Percentiles rank a stretch among this genome's conserved stretches.
Conservation (phyloP, 2,797 vertebrate species). For the Tokudaia tokunoshimensis region DNA sequence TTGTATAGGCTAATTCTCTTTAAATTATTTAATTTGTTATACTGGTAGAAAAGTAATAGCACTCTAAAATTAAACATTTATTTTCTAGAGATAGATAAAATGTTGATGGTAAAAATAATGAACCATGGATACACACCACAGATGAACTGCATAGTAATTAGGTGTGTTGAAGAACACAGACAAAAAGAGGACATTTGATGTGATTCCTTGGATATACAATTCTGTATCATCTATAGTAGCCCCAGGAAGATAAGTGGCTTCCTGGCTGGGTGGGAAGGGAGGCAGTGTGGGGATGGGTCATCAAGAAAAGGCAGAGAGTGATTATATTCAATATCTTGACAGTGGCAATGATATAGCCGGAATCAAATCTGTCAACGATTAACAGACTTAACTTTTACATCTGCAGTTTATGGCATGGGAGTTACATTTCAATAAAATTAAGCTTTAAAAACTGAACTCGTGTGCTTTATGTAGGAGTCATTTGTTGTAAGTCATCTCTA, state of each 20-base stretch:
- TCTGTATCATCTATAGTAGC: not conserved
- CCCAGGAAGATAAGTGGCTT: not conserved
- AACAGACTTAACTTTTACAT: not conserved
- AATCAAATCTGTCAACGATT: not conserved
- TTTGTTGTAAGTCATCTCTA: not conserved
- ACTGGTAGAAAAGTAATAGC: not conserved
- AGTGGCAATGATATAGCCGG: not conserved
- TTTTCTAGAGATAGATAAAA: constrained; percentile 3
- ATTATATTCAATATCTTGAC: not conserved
- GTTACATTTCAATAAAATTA: not conserved
- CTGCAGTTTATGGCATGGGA: not conserved
- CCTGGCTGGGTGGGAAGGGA: not conserved
- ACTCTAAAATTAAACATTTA: not conserved
- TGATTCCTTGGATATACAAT: not conserved
- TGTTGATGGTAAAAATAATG: not conserved
- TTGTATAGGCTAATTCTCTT: not conserved
- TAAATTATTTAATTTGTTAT: constrained; percentile 17
- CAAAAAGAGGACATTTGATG: not conserved
- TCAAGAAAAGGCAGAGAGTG: not conserved
- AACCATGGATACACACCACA: not conserved
- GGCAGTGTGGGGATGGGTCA: not conserved
- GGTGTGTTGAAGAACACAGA: not conserved
- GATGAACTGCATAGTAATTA: not conserved
- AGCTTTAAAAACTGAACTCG: not conserved
- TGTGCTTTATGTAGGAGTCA: not conserved